Evolutionary conservation across 2,888 invertebrate species (phyloP).

Genomic region (Diplolepis rosae): DNA sequence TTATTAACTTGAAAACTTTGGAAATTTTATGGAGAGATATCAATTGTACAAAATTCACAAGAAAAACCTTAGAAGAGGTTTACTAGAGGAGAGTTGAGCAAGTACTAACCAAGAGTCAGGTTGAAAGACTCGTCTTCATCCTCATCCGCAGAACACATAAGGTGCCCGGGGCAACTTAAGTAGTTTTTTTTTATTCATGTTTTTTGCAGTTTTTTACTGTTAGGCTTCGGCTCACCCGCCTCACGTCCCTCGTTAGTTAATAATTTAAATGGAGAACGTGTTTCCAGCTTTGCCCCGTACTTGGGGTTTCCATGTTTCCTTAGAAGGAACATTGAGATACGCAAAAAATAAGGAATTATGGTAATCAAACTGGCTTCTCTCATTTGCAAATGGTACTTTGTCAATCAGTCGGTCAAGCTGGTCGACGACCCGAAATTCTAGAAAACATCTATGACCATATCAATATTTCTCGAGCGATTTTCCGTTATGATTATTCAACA

Average conservation of each 20-base stretch:
- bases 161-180: conserved; percentile 49
- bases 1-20: neutral
- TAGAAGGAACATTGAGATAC: neutral
- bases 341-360: neutral
- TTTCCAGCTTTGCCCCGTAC: conserved; percentile 14
- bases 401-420: neutral
- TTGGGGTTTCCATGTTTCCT: conserved; percentile 6
- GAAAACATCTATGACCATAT: neutral
- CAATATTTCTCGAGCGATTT: too few species aligned
- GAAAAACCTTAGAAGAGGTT: conserved; percentile 39
- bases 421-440: conserved; percentile 43
- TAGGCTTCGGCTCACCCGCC: conserved; percentile 45
- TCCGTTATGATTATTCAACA: too few species aligned
- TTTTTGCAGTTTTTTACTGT: conserved; percentile 60
- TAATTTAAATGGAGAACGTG: conserved; percentile 31
- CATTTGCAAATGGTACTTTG: neutral
- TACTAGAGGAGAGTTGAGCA: conserved; percentile 60
- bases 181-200: conserved; percentile 47
- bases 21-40: neutral
- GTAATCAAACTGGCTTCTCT: neutral
- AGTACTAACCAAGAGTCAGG: conserved; percentile 61
- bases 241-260: conserved; percentile 35
- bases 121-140: conserved; percentile 63
- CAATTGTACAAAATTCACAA: neutral
- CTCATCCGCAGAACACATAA: conserved; percentile 47